phyloP scores from a whole-genome alignment of 2,888 invertebrate genomes.

The Drosophila mercatorum region DNA sequence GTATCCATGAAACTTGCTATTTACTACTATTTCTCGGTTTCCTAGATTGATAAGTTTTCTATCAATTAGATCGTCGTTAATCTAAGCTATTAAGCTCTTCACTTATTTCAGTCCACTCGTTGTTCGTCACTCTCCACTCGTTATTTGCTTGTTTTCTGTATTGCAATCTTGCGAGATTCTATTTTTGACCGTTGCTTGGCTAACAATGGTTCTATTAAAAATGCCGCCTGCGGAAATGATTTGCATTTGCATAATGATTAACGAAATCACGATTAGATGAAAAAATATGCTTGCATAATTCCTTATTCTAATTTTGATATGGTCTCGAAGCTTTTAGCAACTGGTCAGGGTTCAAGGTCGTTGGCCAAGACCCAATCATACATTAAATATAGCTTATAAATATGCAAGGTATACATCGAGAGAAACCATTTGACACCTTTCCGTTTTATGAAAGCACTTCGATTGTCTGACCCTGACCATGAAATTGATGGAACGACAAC shows the following conservation, averaged over 20 bases:
- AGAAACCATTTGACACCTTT: conserved; percentile 54
- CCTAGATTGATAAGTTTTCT: too few species aligned
- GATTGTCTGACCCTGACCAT: conserved; percentile 61
- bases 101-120: not conserved
- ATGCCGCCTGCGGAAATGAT: conserved; percentile 57
- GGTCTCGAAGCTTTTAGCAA: conserved; percentile 19
- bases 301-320: conserved; percentile 45
- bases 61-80: not conserved
- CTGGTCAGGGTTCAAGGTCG: conserved; percentile 44
- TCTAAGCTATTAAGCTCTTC: not conserved
- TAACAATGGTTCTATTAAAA: conserved; percentile 21
- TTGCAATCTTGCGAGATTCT: not conserved
- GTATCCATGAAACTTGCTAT: too few species aligned
- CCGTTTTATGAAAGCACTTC: conserved; percentile 58
- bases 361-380: not conserved
- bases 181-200: conserved; percentile 1
- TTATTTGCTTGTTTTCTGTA: conserved; percentile 15
- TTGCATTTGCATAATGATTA: conserved; percentile 49
- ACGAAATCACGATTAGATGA: conserved; percentile 33
- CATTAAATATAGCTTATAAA: conserved; percentile 23
- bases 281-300: conserved; percentile 49
- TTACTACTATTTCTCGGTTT: too few species aligned
- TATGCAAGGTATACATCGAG: conserved; percentile 31
- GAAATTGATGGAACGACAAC: conserved; percentile 43
- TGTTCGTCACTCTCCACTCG: conserved; percentile 1